Base-by-base conservation (phyloP, 92 coral and sea anemone species). In the Palythoa grandiflora region DNA sequence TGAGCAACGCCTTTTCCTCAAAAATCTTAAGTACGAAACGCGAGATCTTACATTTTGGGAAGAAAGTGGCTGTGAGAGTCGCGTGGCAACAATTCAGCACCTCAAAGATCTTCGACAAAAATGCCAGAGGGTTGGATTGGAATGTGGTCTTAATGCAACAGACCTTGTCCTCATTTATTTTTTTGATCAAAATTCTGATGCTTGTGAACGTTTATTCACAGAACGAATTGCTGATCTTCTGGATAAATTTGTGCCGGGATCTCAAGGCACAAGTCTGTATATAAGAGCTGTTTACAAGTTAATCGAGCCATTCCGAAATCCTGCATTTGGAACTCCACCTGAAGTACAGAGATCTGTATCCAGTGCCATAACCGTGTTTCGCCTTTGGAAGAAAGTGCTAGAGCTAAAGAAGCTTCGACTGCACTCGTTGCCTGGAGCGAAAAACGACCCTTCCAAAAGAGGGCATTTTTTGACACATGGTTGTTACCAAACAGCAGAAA, bases 41-140 rank as follows among this genome's bases (percentile, higher is more conserved):
- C 88, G 88, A 15, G 88, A 89, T 70, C 57, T 89, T 65, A 83
- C 91, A 35, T 75, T 89, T 44, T 89, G 91, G 91, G 28, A 88
- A 9, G 91, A 75, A n/a, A 78, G 51, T 21, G 91, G 78, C 37
- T 74, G 36, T 1, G 72, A 40, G 36, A 75, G 44, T 14, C 80
- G 84, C 40, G 1, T 89, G 8, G 92, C 88, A 7, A 89, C 85
- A 13, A 89, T 89, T 28, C 54, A 75, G 28, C 89, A 89, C 77
- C 79, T 89, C 9, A 84, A 89, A 71, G 86, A 89, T 47, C 86
- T 89, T 55, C 72, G 85, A 38, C 88, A 88, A 2, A 77, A 66
- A 4, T 90, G 92, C 68, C 73, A 90, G 11, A 84, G 47, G 53
- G 28, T 70, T 21, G 90, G 88, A 14, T 35, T 86, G 11, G 93